Percentiles rank a stretch among this genome's conserved stretches.
These are phyloP conservation scores for Mythimna vitellina DNA, from an alignment of 2,888 invertebrate genomes.

Conservation along the genomic window DNA sequence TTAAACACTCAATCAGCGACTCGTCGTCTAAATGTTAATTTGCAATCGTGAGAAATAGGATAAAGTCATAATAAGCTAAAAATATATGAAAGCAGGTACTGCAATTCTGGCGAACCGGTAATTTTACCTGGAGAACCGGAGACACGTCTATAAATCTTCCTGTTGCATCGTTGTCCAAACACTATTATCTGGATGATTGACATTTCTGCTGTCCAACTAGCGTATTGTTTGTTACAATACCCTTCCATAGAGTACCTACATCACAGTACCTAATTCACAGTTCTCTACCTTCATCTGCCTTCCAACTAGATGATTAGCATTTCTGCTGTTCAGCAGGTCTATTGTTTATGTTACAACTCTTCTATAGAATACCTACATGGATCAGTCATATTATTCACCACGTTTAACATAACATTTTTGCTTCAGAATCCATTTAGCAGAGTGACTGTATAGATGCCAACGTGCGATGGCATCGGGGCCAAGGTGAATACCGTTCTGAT, in stretches of 20 bases:
- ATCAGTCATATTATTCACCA: not conserved
- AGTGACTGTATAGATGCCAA: conserved; percentile 31
- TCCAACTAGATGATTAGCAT: too few relatives aligned
- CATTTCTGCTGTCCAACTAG: not conserved
- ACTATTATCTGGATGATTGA: not conserved
- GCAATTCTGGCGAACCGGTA: too few relatives aligned
- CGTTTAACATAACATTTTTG: conserved; percentile 19
- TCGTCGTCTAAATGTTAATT: conserved; percentile 16
- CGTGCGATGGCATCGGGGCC: conserved; percentile 40
- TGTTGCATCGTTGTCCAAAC: not conserved
- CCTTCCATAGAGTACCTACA: too few relatives aligned
- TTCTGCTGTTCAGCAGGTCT: too few relatives aligned
- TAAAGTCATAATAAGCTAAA: not conserved
- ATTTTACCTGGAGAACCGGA: too few relatives aligned
- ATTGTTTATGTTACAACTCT: not conserved
- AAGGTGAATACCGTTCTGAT: conserved; percentile 38
- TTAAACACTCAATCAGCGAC: conserved; percentile 22
- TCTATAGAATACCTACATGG: not conserved
- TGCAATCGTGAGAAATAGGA: conserved; percentile 24
- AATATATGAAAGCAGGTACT: not conserved
- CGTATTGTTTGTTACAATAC: too few relatives aligned
- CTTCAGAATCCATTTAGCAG: conserved; percentile 24
- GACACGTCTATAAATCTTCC: not conserved
- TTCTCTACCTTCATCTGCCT: too few relatives aligned
- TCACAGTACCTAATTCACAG: too few relatives aligned